A percentile compares a stretch with the other conserved stretches of the same genome.
phyloP scores from a whole-genome alignment of 30 jellyfish, hydroid and myxozoan species.

The Turritopsis rubra region DNA sequence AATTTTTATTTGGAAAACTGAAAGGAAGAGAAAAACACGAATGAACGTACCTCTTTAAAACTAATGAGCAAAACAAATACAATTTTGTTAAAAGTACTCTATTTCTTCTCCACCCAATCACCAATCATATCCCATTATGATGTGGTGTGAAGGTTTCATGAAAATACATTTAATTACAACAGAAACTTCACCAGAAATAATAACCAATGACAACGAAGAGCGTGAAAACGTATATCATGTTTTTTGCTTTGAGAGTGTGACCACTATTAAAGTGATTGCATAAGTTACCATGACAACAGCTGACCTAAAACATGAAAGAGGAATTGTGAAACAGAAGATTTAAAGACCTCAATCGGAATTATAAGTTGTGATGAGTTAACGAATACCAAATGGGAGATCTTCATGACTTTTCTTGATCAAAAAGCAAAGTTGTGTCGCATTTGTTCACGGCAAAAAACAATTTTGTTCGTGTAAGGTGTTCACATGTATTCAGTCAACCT shows the following conservation, averaged over 20 bases:
- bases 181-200: not conserved
- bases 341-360: no score
- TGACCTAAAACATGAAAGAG: not conserved
- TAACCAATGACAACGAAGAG: not conserved
- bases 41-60: no score
- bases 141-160: not conserved
- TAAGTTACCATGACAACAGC: not conserved
- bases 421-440: no score
- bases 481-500: no score
- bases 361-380: no score
- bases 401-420: no score
- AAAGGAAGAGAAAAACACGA: not conserved
- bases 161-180: not conserved
- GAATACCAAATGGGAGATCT: no score
- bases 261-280: not conserved
- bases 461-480: no score
- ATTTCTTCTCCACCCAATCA: no score
- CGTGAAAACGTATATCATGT: not conserved
- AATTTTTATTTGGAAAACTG: not conserved
- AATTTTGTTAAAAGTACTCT: no score
- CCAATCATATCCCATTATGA: not conserved
- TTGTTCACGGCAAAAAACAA: no score
- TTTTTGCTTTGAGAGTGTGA: not conserved
- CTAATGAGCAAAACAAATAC: no score
- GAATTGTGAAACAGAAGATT: not conserved